These are phyloP conservation scores for Sylvia atricapilla DNA, from an alignment of 2,113 vertebrate genomes.

Conservation along the genomic window DNA sequence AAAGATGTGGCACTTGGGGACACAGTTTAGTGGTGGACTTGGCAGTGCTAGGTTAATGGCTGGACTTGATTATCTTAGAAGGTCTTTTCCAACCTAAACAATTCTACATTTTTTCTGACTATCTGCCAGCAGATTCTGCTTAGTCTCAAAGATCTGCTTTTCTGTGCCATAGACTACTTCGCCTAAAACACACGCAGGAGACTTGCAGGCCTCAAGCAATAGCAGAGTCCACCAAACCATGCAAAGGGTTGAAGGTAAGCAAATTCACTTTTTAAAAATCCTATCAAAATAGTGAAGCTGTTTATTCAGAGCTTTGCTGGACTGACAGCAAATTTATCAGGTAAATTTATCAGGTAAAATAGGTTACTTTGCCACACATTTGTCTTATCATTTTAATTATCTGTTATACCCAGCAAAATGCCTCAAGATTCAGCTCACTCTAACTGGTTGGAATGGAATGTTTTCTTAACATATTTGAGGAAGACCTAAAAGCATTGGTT, in stretches of 20 bases:
- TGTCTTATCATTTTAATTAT: background rate
- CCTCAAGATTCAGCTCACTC: background rate
- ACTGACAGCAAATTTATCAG: background rate
- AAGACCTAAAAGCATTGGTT: background rate
- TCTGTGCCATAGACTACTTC: background rate
- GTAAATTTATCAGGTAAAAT: background rate
- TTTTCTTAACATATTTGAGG: constrained; percentile 27
- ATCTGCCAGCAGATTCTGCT: background rate
- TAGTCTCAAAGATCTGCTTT: background rate
- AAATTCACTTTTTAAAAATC: background rate
- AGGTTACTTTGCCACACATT: background rate
- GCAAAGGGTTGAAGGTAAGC: background rate
- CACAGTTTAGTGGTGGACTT: background rate
- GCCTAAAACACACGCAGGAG: background rate
- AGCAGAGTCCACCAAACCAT: background rate
- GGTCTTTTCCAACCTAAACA: background rate
- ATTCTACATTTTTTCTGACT: background rate
- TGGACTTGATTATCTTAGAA: background rate
- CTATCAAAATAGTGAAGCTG: background rate
- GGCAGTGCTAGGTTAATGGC: background rate
- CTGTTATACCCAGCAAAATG: background rate
- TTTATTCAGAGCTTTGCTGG: background rate
- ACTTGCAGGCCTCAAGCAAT: background rate
- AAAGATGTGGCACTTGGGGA: background rate
- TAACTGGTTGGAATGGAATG: background rate